phyloP scores from a whole-genome alignment of 1,140 invertebrate genomes.

The Zaprionus ghesquierei region DNA sequence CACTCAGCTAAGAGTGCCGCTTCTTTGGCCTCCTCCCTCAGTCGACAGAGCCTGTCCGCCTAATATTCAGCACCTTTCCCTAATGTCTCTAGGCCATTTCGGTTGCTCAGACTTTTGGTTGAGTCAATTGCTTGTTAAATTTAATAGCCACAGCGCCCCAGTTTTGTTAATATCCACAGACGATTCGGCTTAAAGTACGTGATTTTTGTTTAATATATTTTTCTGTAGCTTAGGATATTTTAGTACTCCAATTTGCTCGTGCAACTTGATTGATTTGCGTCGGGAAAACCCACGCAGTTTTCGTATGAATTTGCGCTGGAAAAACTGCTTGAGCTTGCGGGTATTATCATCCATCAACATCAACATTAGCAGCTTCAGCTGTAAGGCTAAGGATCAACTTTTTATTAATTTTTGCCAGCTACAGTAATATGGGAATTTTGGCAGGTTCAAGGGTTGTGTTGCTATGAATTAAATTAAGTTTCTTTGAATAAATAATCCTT shows the following conservation, averaged over 20 bases:
- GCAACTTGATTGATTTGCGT: conserved; percentile 57
- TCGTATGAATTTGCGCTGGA: background rate
- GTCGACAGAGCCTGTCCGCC: background rate
- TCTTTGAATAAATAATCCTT: background rate
- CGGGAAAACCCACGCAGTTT: background rate
- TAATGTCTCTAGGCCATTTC: background rate
- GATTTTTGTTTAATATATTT: background rate
- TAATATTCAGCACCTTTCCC: background rate
- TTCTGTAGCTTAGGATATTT: conserved; percentile 14
- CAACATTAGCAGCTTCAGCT: background rate
- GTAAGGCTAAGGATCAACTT: background rate
- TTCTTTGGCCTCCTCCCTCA: background rate
- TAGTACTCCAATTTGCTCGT: conserved; percentile 10
- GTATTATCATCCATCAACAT: conserved; percentile 28
- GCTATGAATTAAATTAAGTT: background rate
- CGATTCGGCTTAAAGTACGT: background rate
- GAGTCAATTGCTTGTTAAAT: conserved; percentile 73
- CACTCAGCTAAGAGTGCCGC: background rate
- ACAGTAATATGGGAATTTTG: background rate
- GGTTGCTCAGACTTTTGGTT: conserved; percentile 35
- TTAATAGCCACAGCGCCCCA: conserved; percentile 51
- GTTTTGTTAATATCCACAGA: conserved; percentile 46
- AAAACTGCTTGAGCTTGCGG: background rate
- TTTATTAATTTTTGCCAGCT: conserved; percentile 6
- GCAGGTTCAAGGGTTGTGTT: background rate